A percentile compares a stretch with the other conserved stretches of the same genome.
These are phyloP conservation scores for Triplophysa siluroides DNA, from an alignment of 2,113 vertebrate species.

Conservation along the genomic window DNA sequence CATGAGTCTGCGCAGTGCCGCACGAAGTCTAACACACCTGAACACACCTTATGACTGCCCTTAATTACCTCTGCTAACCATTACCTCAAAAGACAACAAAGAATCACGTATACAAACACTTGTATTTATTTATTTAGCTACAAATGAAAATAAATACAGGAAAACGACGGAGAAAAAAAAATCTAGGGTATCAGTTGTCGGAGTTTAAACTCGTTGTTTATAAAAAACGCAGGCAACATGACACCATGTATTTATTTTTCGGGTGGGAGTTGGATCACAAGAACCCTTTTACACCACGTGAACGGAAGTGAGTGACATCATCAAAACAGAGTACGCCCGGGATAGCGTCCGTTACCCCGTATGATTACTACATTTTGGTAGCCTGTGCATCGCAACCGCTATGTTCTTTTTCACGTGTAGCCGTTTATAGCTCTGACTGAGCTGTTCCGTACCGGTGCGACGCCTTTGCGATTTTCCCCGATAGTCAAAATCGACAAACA, in stretches of 20 bases:
- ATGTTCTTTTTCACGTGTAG: not conserved
- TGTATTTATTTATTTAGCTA: not conserved
- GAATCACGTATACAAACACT: not conserved
- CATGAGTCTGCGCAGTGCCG: too few species aligned
- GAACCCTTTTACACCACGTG: conserved; percentile 63
- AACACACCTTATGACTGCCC: not conserved
- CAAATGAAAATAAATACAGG: not conserved
- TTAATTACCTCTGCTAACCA: conserved; percentile 16
- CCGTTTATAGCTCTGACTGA: not conserved
- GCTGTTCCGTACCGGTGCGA: not conserved
- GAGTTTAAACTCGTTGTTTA: not conserved
- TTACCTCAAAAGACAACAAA: not conserved
- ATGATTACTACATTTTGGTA: not conserved
- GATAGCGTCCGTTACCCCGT: conserved; percentile 15
- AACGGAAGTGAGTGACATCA: conserved; percentile 77
- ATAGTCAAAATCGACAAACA: conserved; percentile 18
- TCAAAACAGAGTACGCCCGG: conserved; percentile 69
- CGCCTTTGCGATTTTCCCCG: not conserved
- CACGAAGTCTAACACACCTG: too few species aligned
- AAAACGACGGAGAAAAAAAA: not conserved
- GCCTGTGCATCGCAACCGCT: not conserved
- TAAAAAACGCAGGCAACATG: not conserved
- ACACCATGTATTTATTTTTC: conserved; percentile 24
- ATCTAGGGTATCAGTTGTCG: too few species aligned
- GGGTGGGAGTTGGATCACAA: not conserved